phyloP scores from a whole-genome alignment of 2,113 vertebrate species.

The Eudyptes chrysolophus region DNA sequence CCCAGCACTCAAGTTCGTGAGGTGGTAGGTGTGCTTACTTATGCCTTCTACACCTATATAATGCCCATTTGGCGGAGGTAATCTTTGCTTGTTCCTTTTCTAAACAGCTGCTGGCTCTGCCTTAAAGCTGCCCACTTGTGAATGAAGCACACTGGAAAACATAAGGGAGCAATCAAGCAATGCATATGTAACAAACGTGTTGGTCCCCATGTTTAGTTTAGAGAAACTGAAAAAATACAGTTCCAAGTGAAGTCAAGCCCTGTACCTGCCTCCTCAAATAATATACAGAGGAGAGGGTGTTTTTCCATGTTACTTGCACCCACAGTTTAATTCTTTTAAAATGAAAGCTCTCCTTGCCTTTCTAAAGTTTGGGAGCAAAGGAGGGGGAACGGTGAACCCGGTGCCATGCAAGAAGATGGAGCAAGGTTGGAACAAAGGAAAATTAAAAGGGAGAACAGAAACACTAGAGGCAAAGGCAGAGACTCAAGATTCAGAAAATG shows the following conservation, averaged over 20 bases:
- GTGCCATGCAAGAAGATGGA: background rate
- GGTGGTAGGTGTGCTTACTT: background rate
- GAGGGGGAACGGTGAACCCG: fast-evolving
- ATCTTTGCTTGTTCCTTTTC: background rate
- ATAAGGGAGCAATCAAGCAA: background rate
- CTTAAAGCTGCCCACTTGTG: background rate
- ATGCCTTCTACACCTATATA: too few relatives aligned
- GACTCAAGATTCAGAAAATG: background rate
- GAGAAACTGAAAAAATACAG: background rate
- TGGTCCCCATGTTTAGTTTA: background rate
- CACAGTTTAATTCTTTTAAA: background rate
- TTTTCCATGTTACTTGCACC: background rate
- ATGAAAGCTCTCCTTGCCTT: background rate
- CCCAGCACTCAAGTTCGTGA: background rate
- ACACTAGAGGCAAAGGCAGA: background rate
- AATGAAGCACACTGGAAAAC: background rate
- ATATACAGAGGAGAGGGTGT: background rate
- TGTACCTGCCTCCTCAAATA: background rate
- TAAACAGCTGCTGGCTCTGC: background rate
- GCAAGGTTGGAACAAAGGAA: background rate
- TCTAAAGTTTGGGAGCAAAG: background rate
- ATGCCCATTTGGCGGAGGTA: background rate
- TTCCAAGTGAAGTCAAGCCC: background rate
- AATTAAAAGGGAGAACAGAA: background rate
- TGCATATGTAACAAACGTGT: background rate